phyloP scores from a whole-genome alignment of 2,797 vertebrate genomes.

The Cossypha dichroa region DNA sequence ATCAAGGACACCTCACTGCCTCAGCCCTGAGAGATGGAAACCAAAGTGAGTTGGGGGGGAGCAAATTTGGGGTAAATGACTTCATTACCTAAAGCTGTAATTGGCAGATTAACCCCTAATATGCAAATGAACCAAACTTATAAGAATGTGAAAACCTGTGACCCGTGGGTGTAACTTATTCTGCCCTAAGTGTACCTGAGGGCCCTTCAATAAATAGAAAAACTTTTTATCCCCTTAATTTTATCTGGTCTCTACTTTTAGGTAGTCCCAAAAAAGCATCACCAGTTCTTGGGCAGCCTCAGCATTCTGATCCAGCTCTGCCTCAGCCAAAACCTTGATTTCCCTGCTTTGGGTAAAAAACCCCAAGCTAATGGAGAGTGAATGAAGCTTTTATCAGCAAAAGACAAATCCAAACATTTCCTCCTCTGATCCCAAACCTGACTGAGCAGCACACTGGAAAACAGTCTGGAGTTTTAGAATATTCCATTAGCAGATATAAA shows the following conservation, averaged over 20 bases:
- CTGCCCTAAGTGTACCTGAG: not conserved
- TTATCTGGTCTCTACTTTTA: not conserved
- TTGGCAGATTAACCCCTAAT: not conserved
- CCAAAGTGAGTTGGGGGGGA: not conserved
- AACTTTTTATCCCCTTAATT: not conserved
- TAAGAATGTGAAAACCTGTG: not conserved
- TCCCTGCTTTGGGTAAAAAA: not conserved
- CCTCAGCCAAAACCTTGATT: not conserved
- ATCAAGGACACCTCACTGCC: not conserved
- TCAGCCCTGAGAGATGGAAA: not conserved
- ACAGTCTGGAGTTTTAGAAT: not conserved
- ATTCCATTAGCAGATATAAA: not conserved
- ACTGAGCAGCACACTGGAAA: not conserved
- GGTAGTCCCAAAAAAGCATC: not conserved
- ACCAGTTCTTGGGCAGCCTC: not conserved
- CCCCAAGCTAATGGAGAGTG: not conserved
- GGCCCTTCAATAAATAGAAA: not conserved
- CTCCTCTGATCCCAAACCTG: not conserved
- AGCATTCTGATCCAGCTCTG: not conserved
- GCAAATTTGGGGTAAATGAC: fast-evolving
- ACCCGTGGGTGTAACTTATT: not conserved
- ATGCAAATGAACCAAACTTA: not conserved
- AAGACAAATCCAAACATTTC: not conserved
- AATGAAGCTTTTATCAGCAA: not conserved
- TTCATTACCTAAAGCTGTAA: not conserved